Base-by-base conservation (phyloP, 2,113 vertebrate species). In the Kryptolebias marmoratus region DNA sequence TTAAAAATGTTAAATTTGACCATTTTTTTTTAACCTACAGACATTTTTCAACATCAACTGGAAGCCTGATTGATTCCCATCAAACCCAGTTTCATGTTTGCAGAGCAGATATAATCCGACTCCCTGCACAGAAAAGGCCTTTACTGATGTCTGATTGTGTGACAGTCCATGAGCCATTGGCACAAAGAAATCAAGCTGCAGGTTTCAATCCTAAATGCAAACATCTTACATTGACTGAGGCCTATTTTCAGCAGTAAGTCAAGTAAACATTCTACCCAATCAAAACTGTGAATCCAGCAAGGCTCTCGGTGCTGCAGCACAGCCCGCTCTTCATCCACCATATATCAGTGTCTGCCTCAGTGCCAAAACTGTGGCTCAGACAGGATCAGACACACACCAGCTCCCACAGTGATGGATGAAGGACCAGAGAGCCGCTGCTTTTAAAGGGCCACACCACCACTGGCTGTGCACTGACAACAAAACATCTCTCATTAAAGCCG, bases 101-200 rank as follows among this genome's bases (percentile, higher is more conserved):
- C 42, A 28, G 54, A 0, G 42, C 68, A 65, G 0, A 60, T 8
- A 8, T 14, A 6, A 50, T 15, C 16, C 13, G 18, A 39, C 13
- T 32, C 52, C 72, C 56, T 2, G 56, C 16, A 45, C 60, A 44
- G 48, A 15, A n/a, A 7, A 11, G 0, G 28, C 39, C 39, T 61
- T 42, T 84, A 68, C 77, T 53, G 70, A 81, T 74, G 7, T 42
- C 15, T 42, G 58, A 12, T 52, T 71, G 30, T 44, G 45, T 12
- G 32, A 54, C 0, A 50, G 55, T 67, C 63, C 9, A 31, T 2
- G 32, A 27, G 1, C 1, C 0, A 62, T 30, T 52, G 32, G 52
- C 31, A 10, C 16, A 5, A 2, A 55, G 54, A 49, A 67, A 68
- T 56, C 0, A 32, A 60, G 67, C 68, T n/a, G 49, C 66, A 8